Percentiles rank a stretch among this genome's conserved stretches.
These are phyloP conservation scores for Anisognathus igniventris DNA, from an alignment of 2,797 vertebrate genomes.

Conservation along the genomic window DNA sequence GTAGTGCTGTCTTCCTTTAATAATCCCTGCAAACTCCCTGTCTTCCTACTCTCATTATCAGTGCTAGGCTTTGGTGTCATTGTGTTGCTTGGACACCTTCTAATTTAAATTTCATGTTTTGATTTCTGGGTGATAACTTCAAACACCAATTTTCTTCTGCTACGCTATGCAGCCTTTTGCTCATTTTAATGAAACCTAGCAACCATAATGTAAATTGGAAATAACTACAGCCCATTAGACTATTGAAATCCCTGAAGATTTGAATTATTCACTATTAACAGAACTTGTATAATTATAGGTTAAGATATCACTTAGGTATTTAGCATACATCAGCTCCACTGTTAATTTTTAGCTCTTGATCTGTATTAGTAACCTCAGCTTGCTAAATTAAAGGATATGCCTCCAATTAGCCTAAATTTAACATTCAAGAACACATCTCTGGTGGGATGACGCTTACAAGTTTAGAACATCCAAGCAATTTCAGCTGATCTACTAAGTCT, in stretches of 20 bases:
- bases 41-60: not conserved
- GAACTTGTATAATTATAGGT: slow-evolving; percentile 67
- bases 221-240: slow-evolving; percentile 49
- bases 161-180: not conserved
- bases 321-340: slow-evolving; percentile 56
- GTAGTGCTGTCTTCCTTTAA: not conserved
- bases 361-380: slow-evolving; percentile 63
- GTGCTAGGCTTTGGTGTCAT: not conserved
- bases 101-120: slow-evolving; percentile 61
- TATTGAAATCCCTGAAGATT: slow-evolving; percentile 44
- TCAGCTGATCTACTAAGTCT: slow-evolving; percentile 1
- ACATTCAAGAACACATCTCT: slow-evolving; percentile 62
- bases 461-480: slow-evolving; percentile 56
- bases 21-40: not conserved
- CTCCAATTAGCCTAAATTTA: slow-evolving; percentile 71
- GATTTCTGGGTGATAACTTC: slow-evolving; percentile 49
- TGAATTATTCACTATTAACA: slow-evolving; percentile 67
- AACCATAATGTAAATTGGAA: slow-evolving; percentile 59
- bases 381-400: slow-evolving; percentile 65
- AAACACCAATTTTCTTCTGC: slow-evolving; percentile 49
- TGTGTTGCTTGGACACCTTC: slow-evolving; percentile 53
- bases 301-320: slow-evolving; percentile 63
- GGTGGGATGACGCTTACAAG: slow-evolving; percentile 36
- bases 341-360: slow-evolving; percentile 64
- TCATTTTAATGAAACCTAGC: slow-evolving; percentile 63